These are phyloP conservation scores for Blennius ocellaris DNA, from an alignment of 2,113 vertebrate species.

Conservation along the genomic window DNA sequence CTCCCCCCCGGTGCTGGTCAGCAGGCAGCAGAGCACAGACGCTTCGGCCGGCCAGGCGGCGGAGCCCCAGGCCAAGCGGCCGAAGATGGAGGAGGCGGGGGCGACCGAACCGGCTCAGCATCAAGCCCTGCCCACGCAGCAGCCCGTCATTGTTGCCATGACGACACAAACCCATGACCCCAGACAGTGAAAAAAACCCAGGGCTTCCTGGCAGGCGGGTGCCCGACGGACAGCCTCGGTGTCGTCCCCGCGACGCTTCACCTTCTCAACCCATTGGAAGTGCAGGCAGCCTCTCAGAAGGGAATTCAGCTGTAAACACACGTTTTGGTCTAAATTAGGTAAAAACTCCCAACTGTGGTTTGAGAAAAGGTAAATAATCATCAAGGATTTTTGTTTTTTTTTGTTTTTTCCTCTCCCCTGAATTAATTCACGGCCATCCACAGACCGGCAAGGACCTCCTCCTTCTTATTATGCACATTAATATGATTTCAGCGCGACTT, in stretches of 20 bases:
- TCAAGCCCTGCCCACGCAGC: constrained; percentile 71
- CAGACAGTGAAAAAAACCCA: constrained; percentile 65
- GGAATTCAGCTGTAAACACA: constrained; percentile 51
- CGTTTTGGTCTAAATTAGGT: constrained; percentile 43
- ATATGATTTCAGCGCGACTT: constrained; percentile 54
- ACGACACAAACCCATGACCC: constrained; percentile 75
- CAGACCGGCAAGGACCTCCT: constrained; percentile 17
- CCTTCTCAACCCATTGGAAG: constrained; percentile 57
- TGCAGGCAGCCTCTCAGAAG: constrained; percentile 59
- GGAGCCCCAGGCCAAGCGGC: constrained; percentile 90
- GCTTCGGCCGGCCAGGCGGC: constrained; percentile 69
- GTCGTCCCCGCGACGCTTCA: constrained; percentile 35
- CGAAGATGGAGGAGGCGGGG: constrained; percentile 87
- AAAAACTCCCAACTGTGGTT: constrained; percentile 33
- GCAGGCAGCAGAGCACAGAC: constrained; percentile 82
- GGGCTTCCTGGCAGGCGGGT: constrained; percentile 58
- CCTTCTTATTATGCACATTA: constrained; percentile 37
- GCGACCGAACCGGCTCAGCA: constrained; percentile 66
- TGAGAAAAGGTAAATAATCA: constrained; percentile 20
- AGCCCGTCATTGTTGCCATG: constrained; percentile 88
- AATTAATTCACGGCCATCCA: constrained; percentile 26
- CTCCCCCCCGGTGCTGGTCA: constrained; percentile 91
- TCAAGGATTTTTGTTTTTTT: constrained; percentile 50
- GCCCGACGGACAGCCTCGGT: constrained; percentile 51
- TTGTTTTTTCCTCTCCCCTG: constrained; percentile 43